A percentile compares a stretch with the other conserved stretches of the same genome.
phyloP scores from a whole-genome alignment of 2,888 invertebrate species.

The Amaurobius ferox region DNA sequence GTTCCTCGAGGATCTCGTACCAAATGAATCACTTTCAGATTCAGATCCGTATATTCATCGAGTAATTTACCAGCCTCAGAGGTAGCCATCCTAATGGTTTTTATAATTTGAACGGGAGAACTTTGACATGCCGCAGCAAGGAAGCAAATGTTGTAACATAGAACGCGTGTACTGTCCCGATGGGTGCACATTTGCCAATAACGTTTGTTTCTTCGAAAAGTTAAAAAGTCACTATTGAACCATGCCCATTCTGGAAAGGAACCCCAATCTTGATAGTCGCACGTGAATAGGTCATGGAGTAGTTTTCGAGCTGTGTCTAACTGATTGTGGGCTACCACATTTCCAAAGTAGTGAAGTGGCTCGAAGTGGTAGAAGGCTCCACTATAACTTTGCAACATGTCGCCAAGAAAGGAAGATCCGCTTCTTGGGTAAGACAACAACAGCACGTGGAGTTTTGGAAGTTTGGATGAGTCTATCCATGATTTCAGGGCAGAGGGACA shows the following conservation, averaged over 20 bases:
- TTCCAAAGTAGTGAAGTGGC: slow-evolving; percentile 74
- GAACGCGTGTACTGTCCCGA: slow-evolving; percentile 60
- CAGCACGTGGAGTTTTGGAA: slow-evolving; percentile 65
- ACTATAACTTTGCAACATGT: slow-evolving; percentile 73
- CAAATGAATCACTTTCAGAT: slow-evolving; percentile 74
- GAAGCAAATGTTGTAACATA: slow-evolving; percentile 74
- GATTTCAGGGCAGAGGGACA: slow-evolving; percentile 38
- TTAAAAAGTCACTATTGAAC: slow-evolving; percentile 62
- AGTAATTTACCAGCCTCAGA: slow-evolving; percentile 73
- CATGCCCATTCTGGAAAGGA: slow-evolving; percentile 70
- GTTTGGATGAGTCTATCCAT: slow-evolving; percentile 34
- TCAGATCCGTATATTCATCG: slow-evolving; percentile 69
- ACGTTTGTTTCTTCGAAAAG: slow-evolving; percentile 72
- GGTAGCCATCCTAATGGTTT: slow-evolving; percentile 75
- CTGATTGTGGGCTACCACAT: slow-evolving; percentile 69
- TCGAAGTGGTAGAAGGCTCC: slow-evolving; percentile 75
- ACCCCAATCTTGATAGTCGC: slow-evolving; percentile 66
- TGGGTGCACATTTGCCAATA: slow-evolving; percentile 74
- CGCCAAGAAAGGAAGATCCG: slow-evolving; percentile 74
- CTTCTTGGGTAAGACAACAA: slow-evolving; percentile 70
- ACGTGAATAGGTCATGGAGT: slow-evolving; percentile 60
- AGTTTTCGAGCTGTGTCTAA: slow-evolving; percentile 56
- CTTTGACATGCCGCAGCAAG: slow-evolving; percentile 74
- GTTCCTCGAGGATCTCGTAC: slow-evolving; percentile 75
- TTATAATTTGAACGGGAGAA: slow-evolving; percentile 74